A percentile compares a stretch with the other conserved stretches of the same genome.
phyloP scores from a whole-genome alignment of 2,113 vertebrate genomes.

The Ceyx cyanopectus region DNA sequence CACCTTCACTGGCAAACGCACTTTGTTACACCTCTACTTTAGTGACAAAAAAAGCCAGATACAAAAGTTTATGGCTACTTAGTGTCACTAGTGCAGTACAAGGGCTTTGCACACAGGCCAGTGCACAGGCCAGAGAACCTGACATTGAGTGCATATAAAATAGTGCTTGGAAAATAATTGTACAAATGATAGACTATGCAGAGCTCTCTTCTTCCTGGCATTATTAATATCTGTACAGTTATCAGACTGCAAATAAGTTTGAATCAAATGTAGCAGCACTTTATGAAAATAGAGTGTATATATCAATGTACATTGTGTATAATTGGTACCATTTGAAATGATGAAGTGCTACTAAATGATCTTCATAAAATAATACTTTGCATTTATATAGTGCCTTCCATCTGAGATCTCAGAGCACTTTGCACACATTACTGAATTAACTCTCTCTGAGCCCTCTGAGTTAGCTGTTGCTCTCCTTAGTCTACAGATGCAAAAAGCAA shows the following conservation, averaged over 20 bases:
- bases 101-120: rapidly evolving
- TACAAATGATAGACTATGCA: not conserved
- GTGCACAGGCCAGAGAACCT: not conserved
- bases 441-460: not conserved
- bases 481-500: not conserved
- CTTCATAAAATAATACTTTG: constrained; percentile 69
- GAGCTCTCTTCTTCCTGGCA: not conserved
- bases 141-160: not conserved
- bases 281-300: constrained; percentile 48
- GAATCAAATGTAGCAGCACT: constrained; percentile 38
- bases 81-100: not conserved
- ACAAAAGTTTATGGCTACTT: not conserved
- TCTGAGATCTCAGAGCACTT: constrained; percentile 35
- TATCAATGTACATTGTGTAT: constrained; percentile 52
- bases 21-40: not conserved
- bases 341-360: constrained; percentile 58
- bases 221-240: constrained; percentile 43
- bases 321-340: constrained; percentile 66
- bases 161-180: not conserved
- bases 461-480: not conserved
- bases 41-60: not conserved
- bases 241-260: constrained; percentile 42
- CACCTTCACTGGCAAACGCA: not conserved
- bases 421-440: constrained; percentile 33
- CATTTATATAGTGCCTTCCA: constrained; percentile 53